These are phyloP conservation scores for Drosophila niveifrons DNA, from an alignment of 2,888 invertebrate species.

Conservation along the genomic window DNA sequence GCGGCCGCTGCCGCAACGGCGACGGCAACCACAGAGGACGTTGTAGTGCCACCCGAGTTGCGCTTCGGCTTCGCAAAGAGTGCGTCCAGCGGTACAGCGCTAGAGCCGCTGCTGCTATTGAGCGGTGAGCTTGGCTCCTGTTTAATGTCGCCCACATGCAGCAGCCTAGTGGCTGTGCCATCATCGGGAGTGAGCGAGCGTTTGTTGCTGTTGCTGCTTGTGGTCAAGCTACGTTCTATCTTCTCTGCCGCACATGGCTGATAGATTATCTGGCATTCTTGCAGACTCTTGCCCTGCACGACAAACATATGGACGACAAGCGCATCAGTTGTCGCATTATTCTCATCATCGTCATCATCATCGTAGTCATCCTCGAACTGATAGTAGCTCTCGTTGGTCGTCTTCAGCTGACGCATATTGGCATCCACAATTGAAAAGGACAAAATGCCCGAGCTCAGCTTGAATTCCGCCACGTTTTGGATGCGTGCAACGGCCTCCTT, in stretches of 20 bases:
- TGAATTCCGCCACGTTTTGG: constrained; percentile 93
- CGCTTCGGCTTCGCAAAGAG: constrained; percentile 75
- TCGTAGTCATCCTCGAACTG: constrained; percentile 87
- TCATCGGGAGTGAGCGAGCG: constrained; percentile 59
- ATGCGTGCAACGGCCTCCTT: constrained; percentile 87
- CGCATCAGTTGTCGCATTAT: constrained; percentile 86
- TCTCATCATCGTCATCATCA: constrained; percentile 87
- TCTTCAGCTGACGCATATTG: constrained; percentile 86
- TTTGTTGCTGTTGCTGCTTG: constrained; percentile 36
- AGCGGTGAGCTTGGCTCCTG: constrained; percentile 59
- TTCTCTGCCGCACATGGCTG: constrained; percentile 84
- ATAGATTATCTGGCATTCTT: constrained; percentile 92
- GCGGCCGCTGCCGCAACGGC: constrained; percentile 72
- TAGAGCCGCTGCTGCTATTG: constrained; percentile 48
- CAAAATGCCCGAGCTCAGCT: constrained; percentile 94
- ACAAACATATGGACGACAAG: constrained; percentile 89
- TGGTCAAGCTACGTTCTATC: constrained; percentile 70
- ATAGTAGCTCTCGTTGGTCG: constrained; percentile 84
- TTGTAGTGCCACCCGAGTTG: constrained; percentile 34
- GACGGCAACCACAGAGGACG: constrained; percentile 66
- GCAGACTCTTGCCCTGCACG: constrained; percentile 95
- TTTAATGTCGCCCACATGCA: constrained; percentile 56
- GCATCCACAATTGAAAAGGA: constrained; percentile 96
- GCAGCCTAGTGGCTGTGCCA: constrained; percentile 28
- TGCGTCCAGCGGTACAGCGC: constrained; percentile 67